Base-by-base conservation (phyloP, 1,140 invertebrate species). In the Geopemphigus sp. region DNA sequence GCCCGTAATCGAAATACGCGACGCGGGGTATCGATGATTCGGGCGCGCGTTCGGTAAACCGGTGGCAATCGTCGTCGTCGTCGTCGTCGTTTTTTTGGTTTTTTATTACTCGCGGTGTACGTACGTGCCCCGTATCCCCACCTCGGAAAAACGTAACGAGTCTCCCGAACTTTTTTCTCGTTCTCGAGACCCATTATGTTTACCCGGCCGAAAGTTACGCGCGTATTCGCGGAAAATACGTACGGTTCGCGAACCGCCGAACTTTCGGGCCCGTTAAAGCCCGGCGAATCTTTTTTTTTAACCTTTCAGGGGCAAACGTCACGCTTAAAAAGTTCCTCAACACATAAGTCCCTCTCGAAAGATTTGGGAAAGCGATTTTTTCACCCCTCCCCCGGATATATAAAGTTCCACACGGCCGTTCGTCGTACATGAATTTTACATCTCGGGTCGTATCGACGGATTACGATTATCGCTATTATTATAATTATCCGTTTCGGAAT, bases 131-230 rank as follows among this genome's bases (percentile, higher is more conserved):
- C n/a, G n/a, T n/a, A n/a, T n/a, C n/a, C n/a, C n/a, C n/a, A n/a
- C 17, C 3, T 45, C 17, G 6, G 15, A 24, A 68, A 68, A 70
- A 39, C 80, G 26, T 32, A n/a, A n/a, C n/a, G n/a, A 50, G 80
- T 66, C 53, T 22, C 2, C 17, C 17, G 26, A 70, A 24, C 26
- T 64, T 80, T 70, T 64, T 64, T 80, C 57, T 64, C 19, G 66
- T 56, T 53, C 45, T 68, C 11, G 57, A 26, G 72, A 39, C n/a
- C n/a, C 68, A 78, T 80, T 68, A 32, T 81, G 53, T 80, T 80
- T 81, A 54, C 26, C 63, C 64, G 47, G 80, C 76, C 76, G 57
- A 81, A 68, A 59, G 73, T 61, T 76, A 76, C 56, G 59, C 39
- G 29, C 56, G 59, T 76, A 76, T 59, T 76, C 56, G 26, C n/a